phyloP scores from a whole-genome alignment of 1,140 invertebrate genomes.

The Caenorhabditis brenneri region DNA sequence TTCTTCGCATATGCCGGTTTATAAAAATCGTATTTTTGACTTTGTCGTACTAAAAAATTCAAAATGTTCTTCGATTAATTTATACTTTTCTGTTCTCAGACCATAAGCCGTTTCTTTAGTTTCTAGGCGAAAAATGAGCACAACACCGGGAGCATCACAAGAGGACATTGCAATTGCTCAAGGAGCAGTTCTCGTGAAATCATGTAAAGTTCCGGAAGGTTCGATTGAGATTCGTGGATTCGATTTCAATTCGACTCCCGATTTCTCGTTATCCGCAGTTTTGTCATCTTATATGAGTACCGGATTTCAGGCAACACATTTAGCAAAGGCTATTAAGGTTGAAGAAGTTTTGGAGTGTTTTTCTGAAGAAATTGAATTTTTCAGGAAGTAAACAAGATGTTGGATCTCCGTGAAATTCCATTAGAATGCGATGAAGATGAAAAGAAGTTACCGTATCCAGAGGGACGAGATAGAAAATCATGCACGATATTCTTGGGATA shows the following conservation, averaged over 20 bases:
- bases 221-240: slow-evolving; percentile 76
- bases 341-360: background rate
- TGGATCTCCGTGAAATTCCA: slow-evolving; percentile 59
- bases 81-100: background rate
- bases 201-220: slow-evolving; percentile 45
- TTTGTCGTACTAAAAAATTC: background rate
- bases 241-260: slow-evolving; percentile 88
- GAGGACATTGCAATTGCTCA: slow-evolving; percentile 54
- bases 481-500: slow-evolving; percentile 97
- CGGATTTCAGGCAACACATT: slow-evolving; percentile 95
- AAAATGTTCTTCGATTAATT: background rate
- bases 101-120: background rate
- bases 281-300: slow-evolving; percentile 81
- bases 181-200: slow-evolving; percentile 76
- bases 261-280: slow-evolving; percentile 80
- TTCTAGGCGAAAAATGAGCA: slow-evolving; percentile 12
- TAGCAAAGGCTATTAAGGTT: slow-evolving; percentile 82
- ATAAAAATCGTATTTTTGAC: background rate
- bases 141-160: background rate
- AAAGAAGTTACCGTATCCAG: slow-evolving; percentile 61
- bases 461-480: slow-evolving; percentile 78
- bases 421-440: slow-evolving; percentile 60
- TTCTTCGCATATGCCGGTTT: background rate
- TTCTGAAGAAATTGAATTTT: slow-evolving; percentile 40
- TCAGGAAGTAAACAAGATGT: slow-evolving; percentile 67